Base-by-base conservation (phyloP, 2,888 invertebrate species). In the Dryomyza anilis region DNA sequence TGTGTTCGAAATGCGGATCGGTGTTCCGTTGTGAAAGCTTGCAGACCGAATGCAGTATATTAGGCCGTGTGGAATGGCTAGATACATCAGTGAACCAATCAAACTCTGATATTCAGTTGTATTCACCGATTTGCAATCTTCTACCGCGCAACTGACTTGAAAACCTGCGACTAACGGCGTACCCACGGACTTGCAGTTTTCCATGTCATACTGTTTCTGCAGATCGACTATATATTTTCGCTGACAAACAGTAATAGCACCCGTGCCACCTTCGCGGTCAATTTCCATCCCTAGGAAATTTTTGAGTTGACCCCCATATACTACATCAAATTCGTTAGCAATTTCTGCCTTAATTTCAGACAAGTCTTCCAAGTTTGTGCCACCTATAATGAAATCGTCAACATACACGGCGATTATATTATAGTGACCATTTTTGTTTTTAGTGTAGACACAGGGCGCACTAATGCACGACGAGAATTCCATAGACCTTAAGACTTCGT, bases 51-150 rank as follows among this genome's bases (percentile, higher is more conserved):
- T 69, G 64, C 16, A 62, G 30, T 46, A 71, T 64, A 53, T 68
- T 68, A 7, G 68, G 71, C 29, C 70, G 39, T 8, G 66, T 65
- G 4, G 53, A 63, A 68, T 39, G 2, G 65, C 59, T 12, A 68
- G 16, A 66, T 69, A 67, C 52, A 62, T 65, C 4, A 69, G 43
- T 5, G 67, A 68, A 14, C 69, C 70, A 21, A 69, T 63, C 12
- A 69, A 30, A 5, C 65, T 63, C 36, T 69, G 70, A 58, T 64
- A 69, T 10, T 19, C 36, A 14, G 48, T 65, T 8, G n/a, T 5
- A 36, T 68, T 48, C 12, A 59, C 45, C 14, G 19, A 14, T 14
- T 56, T 60, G 33, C 68, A 70, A 1, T 50, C 29, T 1, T 43
- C 23, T 8, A 48, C 58, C 10, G 62, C 60, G 46, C 69, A 65